Base-by-base conservation (phyloP, 1,140 invertebrate species). In the Atta colombica region DNA sequence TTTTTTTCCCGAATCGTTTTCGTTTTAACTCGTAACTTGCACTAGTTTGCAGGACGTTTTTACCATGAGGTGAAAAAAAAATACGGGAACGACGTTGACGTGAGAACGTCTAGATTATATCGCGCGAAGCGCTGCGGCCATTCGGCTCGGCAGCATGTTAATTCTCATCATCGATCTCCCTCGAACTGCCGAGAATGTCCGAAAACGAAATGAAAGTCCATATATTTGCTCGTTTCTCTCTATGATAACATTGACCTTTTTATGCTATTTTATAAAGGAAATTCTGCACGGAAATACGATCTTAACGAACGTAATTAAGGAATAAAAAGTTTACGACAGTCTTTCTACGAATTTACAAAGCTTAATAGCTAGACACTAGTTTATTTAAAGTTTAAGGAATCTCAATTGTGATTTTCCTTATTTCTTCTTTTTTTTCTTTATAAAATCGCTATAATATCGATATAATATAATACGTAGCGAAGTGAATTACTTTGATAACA, bases 131-230 rank as follows among this genome's bases (percentile, higher is more conserved):
- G 78, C 55, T 82, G 35, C 69, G 69, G 25, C 69, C 18, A 25
- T 82, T 60, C 51, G 65, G 35, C 31, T 16, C 69, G 65, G 53
- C 35, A 81, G 78, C 55, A 84, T 74, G 55, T 84, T 61, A 84
- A 84, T 84, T 84, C 72, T n/a, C 39, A 63, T 12, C 80, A 84
- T 84, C 80, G 69, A 84, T 84, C 80, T 61, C 49, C n/a, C 21
- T 49, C 45, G 58, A 49, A n/a, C 55, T 61, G 55, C 53, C 39
- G 69, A 31, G 35, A 61, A 55, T 74, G 45, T 49, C 53, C 69
- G 45, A 84, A 84, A 84, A 75, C n/a, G n/a, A 84, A 84, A 84
- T 74, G 55, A 39, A 82, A 84, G 55, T 39, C n/a, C 69, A n/a
- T 75, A 51, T 61, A 60, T 75, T 51, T 53, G 53, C 39, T n/a